Conservation (phyloP, 2,888 invertebrate species). For the Sialis fuliginosa region DNA sequence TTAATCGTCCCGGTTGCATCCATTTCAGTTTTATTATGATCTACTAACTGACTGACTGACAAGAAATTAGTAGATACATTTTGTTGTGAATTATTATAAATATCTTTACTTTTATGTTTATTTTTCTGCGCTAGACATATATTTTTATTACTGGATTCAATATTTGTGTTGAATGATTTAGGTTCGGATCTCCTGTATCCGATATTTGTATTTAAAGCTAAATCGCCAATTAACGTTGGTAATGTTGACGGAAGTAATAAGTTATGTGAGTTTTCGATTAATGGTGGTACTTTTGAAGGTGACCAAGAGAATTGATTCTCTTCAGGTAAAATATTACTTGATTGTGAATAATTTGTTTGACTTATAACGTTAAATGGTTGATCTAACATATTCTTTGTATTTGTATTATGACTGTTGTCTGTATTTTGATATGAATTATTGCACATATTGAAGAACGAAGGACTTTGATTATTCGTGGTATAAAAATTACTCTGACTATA, state of each 20-base stretch:
- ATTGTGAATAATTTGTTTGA: neutral
- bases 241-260: conserved; percentile 32
- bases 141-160: conserved; percentile 4
- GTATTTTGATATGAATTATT: neutral
- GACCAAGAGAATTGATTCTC: conserved; percentile 38
- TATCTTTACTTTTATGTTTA: conserved; percentile 1
- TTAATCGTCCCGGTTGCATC: conserved; percentile 1
- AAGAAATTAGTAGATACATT: conserved; percentile 26
- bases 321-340: conserved; percentile 10
- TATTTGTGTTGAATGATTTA: neutral
- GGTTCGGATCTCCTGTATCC: conserved; percentile 14
- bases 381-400: neutral
- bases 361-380: neutral
- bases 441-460: conserved; percentile 16
- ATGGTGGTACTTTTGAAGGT: conserved; percentile 29
- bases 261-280: conserved; percentile 22
- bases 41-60: conserved; percentile 45
- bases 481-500: conserved; percentile 20
- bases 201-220: conserved; percentile 26
- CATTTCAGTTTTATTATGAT: conserved; percentile 26
- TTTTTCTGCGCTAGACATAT: conserved; percentile 6
- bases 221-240: conserved; percentile 40
- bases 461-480: conserved; percentile 11
- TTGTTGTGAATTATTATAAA: neutral
- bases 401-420: neutral